Evolutionary conservation across 2,113 vertebrate species (phyloP), one percentile per base, ranked within the genome.

Genomic region (Lonchura striata): DNA sequence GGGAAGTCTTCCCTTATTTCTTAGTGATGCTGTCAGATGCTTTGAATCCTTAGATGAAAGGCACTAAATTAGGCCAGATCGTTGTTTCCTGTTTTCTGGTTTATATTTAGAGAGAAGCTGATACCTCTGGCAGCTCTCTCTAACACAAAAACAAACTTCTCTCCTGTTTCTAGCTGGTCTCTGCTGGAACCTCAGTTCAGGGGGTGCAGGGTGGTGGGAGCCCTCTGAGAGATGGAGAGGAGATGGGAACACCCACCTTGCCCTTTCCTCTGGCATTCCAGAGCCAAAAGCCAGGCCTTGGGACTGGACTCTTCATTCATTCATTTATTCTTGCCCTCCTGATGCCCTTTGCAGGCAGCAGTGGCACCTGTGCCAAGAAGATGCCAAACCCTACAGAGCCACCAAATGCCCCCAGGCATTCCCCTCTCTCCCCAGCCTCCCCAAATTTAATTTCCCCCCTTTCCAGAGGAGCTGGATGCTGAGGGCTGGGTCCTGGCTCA

Each of bases 11-110:
- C 30, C 41, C 65, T 63, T 16, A 18, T 33, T 90, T 88, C 79
- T 90, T 33, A 52, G 85, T 30, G 66, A 28, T 54, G 85, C 82
- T 77, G 63, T 80, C 79, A 91, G 88, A 65, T 20, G 80, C 71
- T 90, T 95, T 93, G 95, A 80, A 59, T 83, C 88, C 82, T 52
- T 1, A 90, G 92, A 96, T 96, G 92, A 97, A 94, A 95, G 88
- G 86, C 79, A 41, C 80, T 78, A 93, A 97, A 95, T 96, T 86
- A 93, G 95, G 94, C 47, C 95, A 94, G 91, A 66, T 83, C 2
- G 1, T 93, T 94, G 59, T 90, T 97, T 94, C 91, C 94, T 94
- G 83, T 70, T 86, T 86, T 77, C 76, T 81, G 64, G 39, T 69
- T 95, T 86, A 44, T 94, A 92, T 94, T 97, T 93, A 83, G 91